phyloP scores from a whole-genome alignment of 2,113 vertebrate genomes.

The Brachionichthys hirsutus region DNA sequence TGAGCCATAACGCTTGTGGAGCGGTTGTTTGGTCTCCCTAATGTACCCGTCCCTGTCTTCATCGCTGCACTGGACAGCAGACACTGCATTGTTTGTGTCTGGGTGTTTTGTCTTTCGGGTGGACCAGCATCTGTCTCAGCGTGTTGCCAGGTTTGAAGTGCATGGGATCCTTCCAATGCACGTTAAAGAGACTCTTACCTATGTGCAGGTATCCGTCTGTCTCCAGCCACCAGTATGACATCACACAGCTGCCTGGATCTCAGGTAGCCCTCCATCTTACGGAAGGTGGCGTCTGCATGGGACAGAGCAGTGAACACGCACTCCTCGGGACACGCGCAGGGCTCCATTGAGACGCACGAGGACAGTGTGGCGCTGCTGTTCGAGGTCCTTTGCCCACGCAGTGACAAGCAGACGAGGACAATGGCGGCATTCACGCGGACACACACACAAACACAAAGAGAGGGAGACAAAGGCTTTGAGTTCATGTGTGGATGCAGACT shows the following conservation, averaged over 20 bases:
- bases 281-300: conserved; percentile 93
- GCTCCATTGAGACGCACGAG: conserved; percentile 90
- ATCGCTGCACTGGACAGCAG: no score
- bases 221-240: conserved; percentile 92
- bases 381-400: conserved; percentile 86
- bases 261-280: conserved; percentile 96
- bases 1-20: no score
- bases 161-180: no score
- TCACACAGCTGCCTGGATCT: conserved; percentile 92
- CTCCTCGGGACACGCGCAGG: conserved; percentile 89
- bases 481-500: conserved; percentile 21
- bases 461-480: conserved; percentile 40
- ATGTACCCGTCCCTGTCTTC: no score
- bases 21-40: no score
- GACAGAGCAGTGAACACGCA: conserved; percentile 90
- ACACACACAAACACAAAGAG: conserved; percentile 31
- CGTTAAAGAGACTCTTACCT: conserved; percentile 76
- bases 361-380: conserved; percentile 89
- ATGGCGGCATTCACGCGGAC: not conserved
- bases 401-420: conserved; percentile 18
- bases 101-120: conserved; percentile 49
- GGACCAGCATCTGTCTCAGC: conserved; percentile 29
- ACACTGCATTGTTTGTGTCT: no score
- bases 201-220: conserved; percentile 95
- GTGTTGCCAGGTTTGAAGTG: no score